Evolutionary conservation across 1,140 invertebrate species (phyloP), one percentile per base, ranked within the genome.

Genomic region (Pygmarrhopalites habei): DNA sequence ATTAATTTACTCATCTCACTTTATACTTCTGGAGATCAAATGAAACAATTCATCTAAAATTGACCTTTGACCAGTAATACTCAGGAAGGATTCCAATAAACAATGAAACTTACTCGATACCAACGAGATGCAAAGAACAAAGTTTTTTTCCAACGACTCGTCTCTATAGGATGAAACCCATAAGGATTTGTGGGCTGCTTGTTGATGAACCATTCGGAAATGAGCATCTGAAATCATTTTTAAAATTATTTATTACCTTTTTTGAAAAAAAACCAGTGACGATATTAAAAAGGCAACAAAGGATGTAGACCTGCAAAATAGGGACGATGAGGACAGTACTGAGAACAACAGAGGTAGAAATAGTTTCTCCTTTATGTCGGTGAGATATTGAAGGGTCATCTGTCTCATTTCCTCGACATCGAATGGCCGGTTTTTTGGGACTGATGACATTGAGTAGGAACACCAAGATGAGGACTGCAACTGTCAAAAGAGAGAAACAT

Each of bases 341-440:
- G 23, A 70, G 53, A 12, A 70, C 25, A 30, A 65, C 59, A 10
- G 41, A 41, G 1, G 49, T 46, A 10, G 21, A 55, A 23, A 70
- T 39, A 7, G 68, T 70, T 19, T 70, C 68, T n/a, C 68, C 65
- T 29, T 49, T 41, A 44, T 47, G 65, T 28, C 57, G 58, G 43
- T 70, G 68, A 1, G 57, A 63, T 55, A 70, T 65, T 21, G 19
- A 26, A 7, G 60, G 58, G 14, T 67, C 62, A 5, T 49, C 12
- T 3, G 46, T 49, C 12, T 23, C 56, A 12, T 52, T 46, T 2
- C 32, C 53, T 12, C 62, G 47, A 44, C 68, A 70, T 23, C 60
- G 1, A 5, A 70, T 41, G 21, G 62, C 30, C 15, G 68, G 68
- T 14, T 64, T 32, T 23, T 10, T n/a, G n/a, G 65, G 60, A 32